Conservation (phyloP, 2,113 vertebrate species). For the Macrotus californicus region DNA sequence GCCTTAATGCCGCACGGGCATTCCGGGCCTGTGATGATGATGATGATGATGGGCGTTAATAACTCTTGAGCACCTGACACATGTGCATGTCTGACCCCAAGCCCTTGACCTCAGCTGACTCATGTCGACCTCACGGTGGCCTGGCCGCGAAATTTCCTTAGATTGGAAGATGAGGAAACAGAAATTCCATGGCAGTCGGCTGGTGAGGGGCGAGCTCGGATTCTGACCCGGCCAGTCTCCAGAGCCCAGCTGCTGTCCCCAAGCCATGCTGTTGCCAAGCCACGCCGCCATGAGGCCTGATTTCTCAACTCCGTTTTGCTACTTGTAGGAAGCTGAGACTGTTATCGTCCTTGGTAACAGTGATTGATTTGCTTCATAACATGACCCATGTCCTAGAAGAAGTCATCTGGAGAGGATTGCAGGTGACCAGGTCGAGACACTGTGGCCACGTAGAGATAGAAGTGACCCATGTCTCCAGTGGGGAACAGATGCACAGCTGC, state of each 20-base stretch:
- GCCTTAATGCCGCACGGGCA: rapidly evolving
- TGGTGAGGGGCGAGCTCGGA: background rate
- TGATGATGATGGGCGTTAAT: background rate
- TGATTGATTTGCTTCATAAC: background rate
- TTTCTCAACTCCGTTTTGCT: background rate
- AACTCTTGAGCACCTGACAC: background rate
- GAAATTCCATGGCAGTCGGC: background rate
- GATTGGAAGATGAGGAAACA: background rate
- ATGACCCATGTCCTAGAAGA: background rate
- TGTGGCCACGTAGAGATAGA: background rate
- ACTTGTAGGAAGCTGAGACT: background rate
- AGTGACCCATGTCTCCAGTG: background rate
- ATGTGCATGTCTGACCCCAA: background rate
- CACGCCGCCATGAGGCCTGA: background rate
- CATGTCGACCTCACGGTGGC: background rate
- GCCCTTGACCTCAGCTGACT: background rate
- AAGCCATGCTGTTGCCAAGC: background rate
- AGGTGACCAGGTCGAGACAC: background rate
- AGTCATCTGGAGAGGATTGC: background rate
- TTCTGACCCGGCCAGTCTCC: background rate
- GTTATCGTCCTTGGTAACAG: background rate
- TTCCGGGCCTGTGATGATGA: background rate
- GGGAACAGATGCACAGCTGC: background rate
- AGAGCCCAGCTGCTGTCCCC: background rate
- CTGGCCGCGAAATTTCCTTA: background rate